phyloP scores from a whole-genome alignment of 92 coral and sea anemone species.

The Nematostella vectensis region DNA sequence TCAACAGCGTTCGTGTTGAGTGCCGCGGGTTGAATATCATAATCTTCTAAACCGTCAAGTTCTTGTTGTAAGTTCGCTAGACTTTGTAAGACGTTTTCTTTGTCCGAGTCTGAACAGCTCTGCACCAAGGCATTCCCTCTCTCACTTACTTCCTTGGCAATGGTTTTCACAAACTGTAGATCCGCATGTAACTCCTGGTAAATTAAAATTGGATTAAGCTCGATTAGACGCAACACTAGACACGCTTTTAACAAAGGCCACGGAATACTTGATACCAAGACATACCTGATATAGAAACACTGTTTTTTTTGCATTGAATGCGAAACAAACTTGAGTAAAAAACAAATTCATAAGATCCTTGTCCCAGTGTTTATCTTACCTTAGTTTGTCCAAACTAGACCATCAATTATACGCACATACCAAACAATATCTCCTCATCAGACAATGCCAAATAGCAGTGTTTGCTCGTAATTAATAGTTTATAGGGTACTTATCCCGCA shows the following conservation, averaged over 20 bases:
- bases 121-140: slow-evolving; percentile 24
- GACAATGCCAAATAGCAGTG: too few relatives aligned
- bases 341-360: background rate
- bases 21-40: too few relatives aligned
- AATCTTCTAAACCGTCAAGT: background rate
- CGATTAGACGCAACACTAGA: too few relatives aligned
- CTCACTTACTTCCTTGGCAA: slow-evolving; percentile 33
- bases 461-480: too few relatives aligned
- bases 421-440: too few relatives aligned
- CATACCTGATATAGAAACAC: background rate
- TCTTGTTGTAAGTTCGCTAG: slow-evolving; percentile 27
- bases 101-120: slow-evolving; percentile 36
- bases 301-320: background rate
- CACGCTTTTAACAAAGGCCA: too few relatives aligned
- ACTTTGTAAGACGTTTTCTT: slow-evolving; percentile 28
- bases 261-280: too few relatives aligned
- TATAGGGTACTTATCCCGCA: too few relatives aligned
- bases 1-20: background rate
- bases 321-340: background rate
- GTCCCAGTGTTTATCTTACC: too few relatives aligned
- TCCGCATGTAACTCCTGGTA: slow-evolving; percentile 61
- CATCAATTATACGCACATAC: too few relatives aligned
- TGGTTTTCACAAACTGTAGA: slow-evolving; percentile 50
- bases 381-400: too few relatives aligned
- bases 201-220: too few relatives aligned